These are phyloP conservation scores for Pelodiscus sinensis DNA, from an alignment of 2,113 vertebrate genomes.

Conservation along the genomic window DNA sequence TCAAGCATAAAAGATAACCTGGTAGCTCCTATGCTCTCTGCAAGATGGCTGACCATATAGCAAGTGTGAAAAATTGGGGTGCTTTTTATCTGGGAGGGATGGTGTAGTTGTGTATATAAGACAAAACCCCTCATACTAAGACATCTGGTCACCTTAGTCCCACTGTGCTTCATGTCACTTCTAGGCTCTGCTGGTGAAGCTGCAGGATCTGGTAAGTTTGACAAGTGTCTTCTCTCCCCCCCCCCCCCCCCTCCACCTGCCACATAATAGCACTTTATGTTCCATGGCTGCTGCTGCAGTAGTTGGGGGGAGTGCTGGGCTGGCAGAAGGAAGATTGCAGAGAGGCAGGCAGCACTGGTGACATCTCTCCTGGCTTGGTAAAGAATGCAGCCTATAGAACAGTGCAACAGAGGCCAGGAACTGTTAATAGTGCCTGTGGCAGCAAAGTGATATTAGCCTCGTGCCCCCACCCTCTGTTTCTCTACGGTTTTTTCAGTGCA, in stretches of 20 bases:
- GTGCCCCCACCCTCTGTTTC: neutral
- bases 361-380: neutral
- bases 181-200: neutral
- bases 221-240: neutral
- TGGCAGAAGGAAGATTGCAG: neutral
- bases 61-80: neutral
- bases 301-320: rapidly evolving
- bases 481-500: neutral
- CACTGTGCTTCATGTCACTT: neutral
- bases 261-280: too few species aligned
- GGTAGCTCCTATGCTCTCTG: neutral
- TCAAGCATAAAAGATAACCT: neutral
- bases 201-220: neutral
- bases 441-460: neutral
- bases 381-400: neutral
- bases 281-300: neutral
- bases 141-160: neutral
- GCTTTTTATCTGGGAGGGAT: neutral
- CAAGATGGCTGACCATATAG: neutral
- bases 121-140: neutral
- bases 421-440: neutral
- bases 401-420: neutral
- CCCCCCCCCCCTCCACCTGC: neutral
- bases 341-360: neutral
- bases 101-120: neutral